Percentiles rank a stretch among this genome's conserved stretches.
phyloP scores from a whole-genome alignment of 2,113 vertebrate species.

The Rana temporaria region DNA sequence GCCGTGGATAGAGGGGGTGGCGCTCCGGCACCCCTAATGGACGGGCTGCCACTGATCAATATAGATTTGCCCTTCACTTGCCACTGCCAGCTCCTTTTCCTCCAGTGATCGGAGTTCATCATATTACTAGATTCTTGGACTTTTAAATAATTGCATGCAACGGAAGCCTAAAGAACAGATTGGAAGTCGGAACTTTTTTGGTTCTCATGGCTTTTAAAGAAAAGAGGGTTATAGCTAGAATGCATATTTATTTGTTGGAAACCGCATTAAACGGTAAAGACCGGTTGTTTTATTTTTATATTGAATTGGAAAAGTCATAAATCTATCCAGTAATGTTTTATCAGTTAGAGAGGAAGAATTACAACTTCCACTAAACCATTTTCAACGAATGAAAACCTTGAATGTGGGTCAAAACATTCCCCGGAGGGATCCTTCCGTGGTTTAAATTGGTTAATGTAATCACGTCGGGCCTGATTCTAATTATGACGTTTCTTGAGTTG shows the following conservation, averaged over 20 bases:
- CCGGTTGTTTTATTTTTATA: no score
- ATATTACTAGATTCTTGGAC: no score
- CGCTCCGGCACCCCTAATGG: no score
- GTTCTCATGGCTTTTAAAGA: neutral
- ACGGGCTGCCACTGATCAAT: no score
- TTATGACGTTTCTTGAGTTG: neutral
- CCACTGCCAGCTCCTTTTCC: no score
- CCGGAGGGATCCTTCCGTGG: neutral
- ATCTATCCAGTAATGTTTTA: slow-evolving; percentile 2
- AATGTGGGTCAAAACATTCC: neutral
- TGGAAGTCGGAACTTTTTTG: no score
- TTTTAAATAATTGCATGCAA: no score
- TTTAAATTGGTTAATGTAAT: neutral
- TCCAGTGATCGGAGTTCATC: no score
- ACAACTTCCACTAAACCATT: neutral
- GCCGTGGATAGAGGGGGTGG: no score
- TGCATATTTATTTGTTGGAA: neutral
- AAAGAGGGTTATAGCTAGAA: neutral
- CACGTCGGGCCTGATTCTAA: neutral
- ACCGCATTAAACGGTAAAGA: neutral
- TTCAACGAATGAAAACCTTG: slow-evolving; percentile 6
- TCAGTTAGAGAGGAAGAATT: neutral
- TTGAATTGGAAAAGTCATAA: neutral
- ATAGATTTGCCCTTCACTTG: no score
- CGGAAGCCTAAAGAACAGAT: no score